phyloP scores from a whole-genome alignment of 2,888 invertebrate genomes.

The Meiosimyza platycephala region DNA sequence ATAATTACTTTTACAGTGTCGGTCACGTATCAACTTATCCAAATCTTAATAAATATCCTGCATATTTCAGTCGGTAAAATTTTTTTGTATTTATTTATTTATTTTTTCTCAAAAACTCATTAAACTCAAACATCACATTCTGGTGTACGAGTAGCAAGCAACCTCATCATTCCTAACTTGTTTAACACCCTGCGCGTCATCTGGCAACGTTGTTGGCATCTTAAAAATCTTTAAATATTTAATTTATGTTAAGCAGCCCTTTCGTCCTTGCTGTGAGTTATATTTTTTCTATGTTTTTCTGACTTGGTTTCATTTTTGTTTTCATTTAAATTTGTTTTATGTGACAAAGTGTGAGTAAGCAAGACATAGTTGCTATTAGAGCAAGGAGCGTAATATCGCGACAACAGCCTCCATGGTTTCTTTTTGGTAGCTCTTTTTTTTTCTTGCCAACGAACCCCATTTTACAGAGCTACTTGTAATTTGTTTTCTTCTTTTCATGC shows the following conservation, averaged over 20 bases:
- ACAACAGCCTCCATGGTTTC: neutral
- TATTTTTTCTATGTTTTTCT: slow-evolving; percentile 10
- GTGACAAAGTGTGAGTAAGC: neutral
- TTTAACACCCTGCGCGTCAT: slow-evolving; percentile 9
- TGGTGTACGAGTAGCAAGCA: too few species aligned
- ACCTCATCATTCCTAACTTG: neutral
- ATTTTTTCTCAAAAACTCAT: too few species aligned
- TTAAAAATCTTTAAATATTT: slow-evolving; percentile 35
- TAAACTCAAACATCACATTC: too few species aligned
- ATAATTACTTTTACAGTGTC: too few species aligned
- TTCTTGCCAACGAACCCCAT: slow-evolving; percentile 10
- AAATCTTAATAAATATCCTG: too few species aligned
- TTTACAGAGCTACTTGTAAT: neutral
- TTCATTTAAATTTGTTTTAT: slow-evolving; percentile 21
- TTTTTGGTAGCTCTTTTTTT: neutral
- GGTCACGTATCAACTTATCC: too few species aligned
- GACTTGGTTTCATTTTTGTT: slow-evolving; percentile 5
- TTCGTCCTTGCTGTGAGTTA: neutral
- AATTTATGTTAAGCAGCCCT: slow-evolving; percentile 35
- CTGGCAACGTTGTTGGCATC: slow-evolving; percentile 26
- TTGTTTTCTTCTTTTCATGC: neutral
- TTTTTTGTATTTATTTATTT: too few species aligned
- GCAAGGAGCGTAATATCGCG: neutral
- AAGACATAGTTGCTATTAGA: neutral
- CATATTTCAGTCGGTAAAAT: too few species aligned